Conservation (phyloP, 1,140 invertebrate genomes). For the Trichoplusia ni region DNA sequence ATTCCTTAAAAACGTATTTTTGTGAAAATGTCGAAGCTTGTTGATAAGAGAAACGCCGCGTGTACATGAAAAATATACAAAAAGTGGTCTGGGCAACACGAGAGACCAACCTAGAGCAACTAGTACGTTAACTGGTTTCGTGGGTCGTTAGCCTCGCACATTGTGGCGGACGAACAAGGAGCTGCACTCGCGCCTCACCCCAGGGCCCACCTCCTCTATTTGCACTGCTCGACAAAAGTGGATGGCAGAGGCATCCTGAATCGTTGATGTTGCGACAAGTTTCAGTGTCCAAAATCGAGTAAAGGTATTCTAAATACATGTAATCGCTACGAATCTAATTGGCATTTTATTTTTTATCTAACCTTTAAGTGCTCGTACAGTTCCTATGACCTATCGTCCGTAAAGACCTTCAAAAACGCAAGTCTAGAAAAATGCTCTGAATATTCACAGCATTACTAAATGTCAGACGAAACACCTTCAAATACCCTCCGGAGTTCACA, state of each 20-base stretch:
- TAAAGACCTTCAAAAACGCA: neutral
- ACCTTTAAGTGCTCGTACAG: no score
- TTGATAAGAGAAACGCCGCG: neutral
- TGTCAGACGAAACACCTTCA: conserved; percentile 31
- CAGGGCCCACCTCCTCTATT: neutral
- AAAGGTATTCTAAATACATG: no score
- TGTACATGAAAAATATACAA: neutral
- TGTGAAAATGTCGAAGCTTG: neutral
- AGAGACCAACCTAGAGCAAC: conserved; percentile 12
- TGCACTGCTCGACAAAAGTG: no score
- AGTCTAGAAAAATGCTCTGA: conserved; percentile 5
- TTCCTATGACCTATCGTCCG: conserved; percentile 3
- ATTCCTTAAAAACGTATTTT: no score
- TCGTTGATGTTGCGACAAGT: no score
- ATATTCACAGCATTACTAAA: conserved; percentile 10
- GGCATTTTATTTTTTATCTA: no score
- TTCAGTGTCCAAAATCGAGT: no score
- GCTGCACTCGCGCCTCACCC: neutral
- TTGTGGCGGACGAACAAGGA: neutral
- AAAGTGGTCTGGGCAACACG: conserved; percentile 7
- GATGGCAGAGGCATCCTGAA: no score
- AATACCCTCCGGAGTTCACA: conserved; percentile 13
- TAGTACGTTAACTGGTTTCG: conserved; percentile 32
- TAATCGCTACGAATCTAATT: no score
- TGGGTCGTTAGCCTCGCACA: conserved; percentile 33